Evolutionary conservation across 2,113 vertebrate genomes (phyloP), one percentile per base, ranked within the genome.

Genomic region (Platichthys stellatus): DNA sequence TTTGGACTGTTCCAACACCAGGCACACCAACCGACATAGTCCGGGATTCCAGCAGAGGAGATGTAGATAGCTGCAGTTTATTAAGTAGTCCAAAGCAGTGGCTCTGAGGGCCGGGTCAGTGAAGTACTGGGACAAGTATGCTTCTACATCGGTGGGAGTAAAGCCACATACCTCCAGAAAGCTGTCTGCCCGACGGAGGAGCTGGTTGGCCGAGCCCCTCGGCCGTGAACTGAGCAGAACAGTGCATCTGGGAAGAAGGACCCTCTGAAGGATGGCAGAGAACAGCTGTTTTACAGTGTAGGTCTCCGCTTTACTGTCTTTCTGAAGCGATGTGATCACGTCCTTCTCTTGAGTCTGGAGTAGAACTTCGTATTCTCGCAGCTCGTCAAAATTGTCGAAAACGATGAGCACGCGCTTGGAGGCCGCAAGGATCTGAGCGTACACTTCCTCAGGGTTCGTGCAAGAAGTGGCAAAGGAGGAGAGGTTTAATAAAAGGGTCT

Each of bases 301-400:
- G 9, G 61, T 59, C 57, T 78, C 83, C 3, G 62, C 53, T 59
- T 76, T 90, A 21, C 59, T 72, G 66, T 74, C 91, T 89, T 0
- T 87, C 20, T 47, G 82, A 71, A 78, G 23, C 17, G 0, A 89
- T 76, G 43, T 78, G 66, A 17, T 70, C 31, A 0, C 76, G 35
- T 92, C 85, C 63, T 88, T 91, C 47, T 91, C 89, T 6, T 78
- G 67, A n/a, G 75, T 61, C 67, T 94, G 95, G 38, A 94, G 67
- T 3, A 93, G 85, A 13, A 88, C 78, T 0, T 97, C 97, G 23
- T 89, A 92, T 38, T 96, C 94, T 0, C 92, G 89, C 2, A 97
- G 84, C n/a, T 94, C 95, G 18, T 96, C 95, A 38, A 97, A 96
- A n/a, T 94, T 94, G n/a, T 99, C 97, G 63, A 98, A 96, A 62